Evolutionary conservation across 2,113 vertebrate species (phyloP), one percentile per base, ranked within the genome.

Genomic region (Argyrosomus japonicus): DNA sequence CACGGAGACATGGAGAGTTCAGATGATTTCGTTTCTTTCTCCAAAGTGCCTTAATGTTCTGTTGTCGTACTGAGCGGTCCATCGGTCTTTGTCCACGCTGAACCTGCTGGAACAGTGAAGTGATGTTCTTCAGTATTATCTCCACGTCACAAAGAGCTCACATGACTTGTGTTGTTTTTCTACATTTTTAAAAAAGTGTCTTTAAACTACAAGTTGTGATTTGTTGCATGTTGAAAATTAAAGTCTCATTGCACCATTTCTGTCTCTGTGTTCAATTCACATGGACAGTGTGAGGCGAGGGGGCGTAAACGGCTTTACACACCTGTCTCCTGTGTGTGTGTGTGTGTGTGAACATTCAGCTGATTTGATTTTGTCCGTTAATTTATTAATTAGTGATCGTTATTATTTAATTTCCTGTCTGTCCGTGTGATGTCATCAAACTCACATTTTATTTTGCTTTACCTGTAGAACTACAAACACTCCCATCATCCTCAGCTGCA

Each of bases 41-140:
- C 84, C 77, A 86, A 87, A 90, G 90, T 91, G 90, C 90, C 90
- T 91, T 91, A 87, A 79, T 25, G 82, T 84, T 80, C 15, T 75
- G 79, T 72, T 87, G 50, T 21, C n/a, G 69, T 54, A 2, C 7
- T 8, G 21, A 36, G 40, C 1, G 56, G 48, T 51, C 70, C 43
- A 2, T 63, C 32, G 36, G 32, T 32, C 32, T 36, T 7, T 40
- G 36, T 9, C 36, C 36, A 2, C 36, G 36, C 36, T 40, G 32
- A 15, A 9, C 5, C 48, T 63, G 64, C 48, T 19, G 68, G n/a
- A 81, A 53, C 64, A n/a, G 58, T 75, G 64, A 82, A 68, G 61
- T 47, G 70, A 5, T 79, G 77, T 47, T 19, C 25, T 75, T 68
- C 65, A 69, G 57, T 81, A 1, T 85, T 84, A 57, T 6, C 25